Conservation (phyloP, 2,888 invertebrate species). For the Ptychoptera contaminata region DNA sequence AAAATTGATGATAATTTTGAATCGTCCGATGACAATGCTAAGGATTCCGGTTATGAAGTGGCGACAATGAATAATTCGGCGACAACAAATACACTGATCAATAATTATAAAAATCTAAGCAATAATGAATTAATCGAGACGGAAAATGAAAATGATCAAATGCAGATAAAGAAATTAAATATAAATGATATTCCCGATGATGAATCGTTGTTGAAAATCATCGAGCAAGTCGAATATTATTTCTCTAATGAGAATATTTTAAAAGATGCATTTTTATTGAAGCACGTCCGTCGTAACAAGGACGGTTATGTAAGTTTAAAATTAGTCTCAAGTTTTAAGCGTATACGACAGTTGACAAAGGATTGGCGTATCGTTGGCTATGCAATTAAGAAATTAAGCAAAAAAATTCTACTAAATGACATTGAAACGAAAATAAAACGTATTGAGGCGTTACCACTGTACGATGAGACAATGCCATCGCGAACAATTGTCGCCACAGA, state of each 20-base stretch:
- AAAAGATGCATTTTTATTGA: constrained; percentile 87
- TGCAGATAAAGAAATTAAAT: constrained; percentile 24
- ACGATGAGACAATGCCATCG: constrained; percentile 85
- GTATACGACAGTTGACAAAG: constrained; percentile 84
- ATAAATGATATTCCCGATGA: constrained; percentile 45
- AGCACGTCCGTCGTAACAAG: constrained; percentile 88
- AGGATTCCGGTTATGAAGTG: constrained; percentile 53
- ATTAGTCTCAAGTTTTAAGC: constrained; percentile 86
- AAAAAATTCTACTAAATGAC: constrained; percentile 75
- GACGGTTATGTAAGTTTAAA: constrained; percentile 92
- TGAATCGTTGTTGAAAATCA: constrained; percentile 61
- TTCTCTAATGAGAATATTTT: constrained; percentile 91
- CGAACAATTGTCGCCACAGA: constrained; percentile 78
- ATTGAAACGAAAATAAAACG: constrained; percentile 80
- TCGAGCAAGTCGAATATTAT: constrained; percentile 85
- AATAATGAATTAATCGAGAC: constrained; percentile 30
- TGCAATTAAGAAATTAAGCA: constrained; percentile 59
- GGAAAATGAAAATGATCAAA: constrained; percentile 36
- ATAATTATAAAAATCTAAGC: constrained; percentile 3
- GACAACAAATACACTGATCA: constrained; percentile 1
- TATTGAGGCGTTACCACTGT: constrained; percentile 67
- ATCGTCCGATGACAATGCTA: constrained; percentile 35
- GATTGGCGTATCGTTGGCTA: constrained; percentile 89
- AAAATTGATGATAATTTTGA: no score
- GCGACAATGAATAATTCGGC: constrained; percentile 13